These are phyloP conservation scores for Yponomeuta sedellus DNA, from an alignment of 2,888 invertebrate species.

Conservation along the genomic window DNA sequence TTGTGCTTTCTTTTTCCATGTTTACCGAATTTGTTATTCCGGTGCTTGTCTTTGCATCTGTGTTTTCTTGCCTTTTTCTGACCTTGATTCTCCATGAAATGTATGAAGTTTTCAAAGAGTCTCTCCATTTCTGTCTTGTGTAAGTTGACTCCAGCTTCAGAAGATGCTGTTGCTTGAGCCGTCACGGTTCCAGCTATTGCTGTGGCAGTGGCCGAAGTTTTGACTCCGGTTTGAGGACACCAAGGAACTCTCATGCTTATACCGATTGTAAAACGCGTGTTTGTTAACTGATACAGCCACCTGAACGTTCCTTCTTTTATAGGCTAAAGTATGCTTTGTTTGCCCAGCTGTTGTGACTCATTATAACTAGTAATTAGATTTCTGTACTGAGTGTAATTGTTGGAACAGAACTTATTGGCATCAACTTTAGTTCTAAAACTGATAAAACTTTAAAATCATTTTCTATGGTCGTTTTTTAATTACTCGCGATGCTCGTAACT, in stretches of 20 bases:
- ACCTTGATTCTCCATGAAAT: not conserved
- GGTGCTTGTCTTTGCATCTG: not conserved
- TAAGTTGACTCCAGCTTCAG: not conserved
- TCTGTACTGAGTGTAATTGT: not conserved
- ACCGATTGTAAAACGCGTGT: not conserved
- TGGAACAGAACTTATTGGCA: too few relatives aligned
- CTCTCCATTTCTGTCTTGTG: conserved; percentile 15
- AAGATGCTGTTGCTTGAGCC: not conserved
- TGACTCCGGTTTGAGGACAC: not conserved
- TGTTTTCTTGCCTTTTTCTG: not conserved
- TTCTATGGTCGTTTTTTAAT: too few relatives aligned
- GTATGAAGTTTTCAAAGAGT: not conserved
- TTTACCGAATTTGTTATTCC: conserved; percentile 2
- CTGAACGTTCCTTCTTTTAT: not conserved
- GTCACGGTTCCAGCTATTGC: not conserved
- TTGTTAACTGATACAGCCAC: not conserved
- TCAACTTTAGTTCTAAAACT: too few relatives aligned
- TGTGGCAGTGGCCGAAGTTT: not conserved
- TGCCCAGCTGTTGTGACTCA: not conserved
- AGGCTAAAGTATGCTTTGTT: not conserved
- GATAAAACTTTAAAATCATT: too few relatives aligned
- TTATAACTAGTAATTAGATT: not conserved
- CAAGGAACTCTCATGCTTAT: not conserved
- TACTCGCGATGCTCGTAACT: too few relatives aligned
- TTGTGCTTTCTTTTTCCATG: conserved; percentile 22